phyloP scores from a whole-genome alignment of 2,888 invertebrate genomes.

The Hydropsyche betteni region DNA sequence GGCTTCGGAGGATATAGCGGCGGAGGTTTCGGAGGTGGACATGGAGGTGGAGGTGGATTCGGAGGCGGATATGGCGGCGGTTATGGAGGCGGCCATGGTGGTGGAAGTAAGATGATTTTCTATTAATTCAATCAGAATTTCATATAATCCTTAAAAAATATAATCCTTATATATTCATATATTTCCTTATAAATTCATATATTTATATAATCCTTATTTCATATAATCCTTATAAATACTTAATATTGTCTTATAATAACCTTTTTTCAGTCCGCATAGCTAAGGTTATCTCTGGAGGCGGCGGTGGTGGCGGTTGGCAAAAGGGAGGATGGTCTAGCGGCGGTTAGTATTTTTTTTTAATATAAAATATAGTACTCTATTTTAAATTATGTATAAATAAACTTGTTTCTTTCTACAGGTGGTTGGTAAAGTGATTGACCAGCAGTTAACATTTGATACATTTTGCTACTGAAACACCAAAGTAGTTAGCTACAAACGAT shows the following conservation, averaged over 20 bases:
- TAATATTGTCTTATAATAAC: too few relatives aligned
- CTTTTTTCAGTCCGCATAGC: neutral
- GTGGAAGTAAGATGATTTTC: slow-evolving; percentile 8
- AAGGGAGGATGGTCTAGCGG: neutral
- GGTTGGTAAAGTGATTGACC: too few relatives aligned
- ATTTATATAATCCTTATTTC: too few relatives aligned
- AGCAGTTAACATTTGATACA: too few relatives aligned
- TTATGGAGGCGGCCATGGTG: slow-evolving; percentile 31
- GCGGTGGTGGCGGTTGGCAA: neutral
- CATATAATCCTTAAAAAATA: too few relatives aligned
- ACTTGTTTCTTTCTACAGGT: too few relatives aligned
- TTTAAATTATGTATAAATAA: too few relatives aligned
- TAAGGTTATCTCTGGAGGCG: slow-evolving; percentile 3
- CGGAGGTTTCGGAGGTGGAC: slow-evolving; percentile 39
- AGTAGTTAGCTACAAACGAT: too few relatives aligned
- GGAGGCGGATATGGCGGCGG: slow-evolving; percentile 41
- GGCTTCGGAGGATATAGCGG: slow-evolving; percentile 34
- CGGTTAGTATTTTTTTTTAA: neutral
- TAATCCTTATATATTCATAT: too few relatives aligned
- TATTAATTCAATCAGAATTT: slow-evolving; percentile 1
- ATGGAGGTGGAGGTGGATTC: slow-evolving; percentile 15
- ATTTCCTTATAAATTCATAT: too few relatives aligned
- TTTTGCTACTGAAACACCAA: too few relatives aligned
- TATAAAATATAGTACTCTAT: neutral
- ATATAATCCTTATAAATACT: too few relatives aligned